Percentiles rank a stretch among this genome's conserved stretches.
Evolutionary conservation across 2,797 vertebrate species (phyloP).

Genomic region (Propithecus perrieri): DNA sequence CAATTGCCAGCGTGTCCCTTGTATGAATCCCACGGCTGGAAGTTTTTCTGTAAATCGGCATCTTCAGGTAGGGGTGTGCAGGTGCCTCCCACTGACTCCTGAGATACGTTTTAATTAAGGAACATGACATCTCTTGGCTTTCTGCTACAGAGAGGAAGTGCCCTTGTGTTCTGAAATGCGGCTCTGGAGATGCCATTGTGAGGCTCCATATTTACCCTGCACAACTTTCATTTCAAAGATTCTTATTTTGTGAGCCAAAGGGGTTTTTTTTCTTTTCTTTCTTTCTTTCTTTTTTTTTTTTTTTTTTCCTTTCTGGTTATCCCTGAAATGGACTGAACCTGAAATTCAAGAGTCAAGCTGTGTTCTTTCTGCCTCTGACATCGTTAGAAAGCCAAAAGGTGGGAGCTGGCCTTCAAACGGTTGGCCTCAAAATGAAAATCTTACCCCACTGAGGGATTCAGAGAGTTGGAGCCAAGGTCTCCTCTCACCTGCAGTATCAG

Average conservation of each 20-base stretch:
- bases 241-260: conserved; percentile 74
- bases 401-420: conserved; percentile 55
- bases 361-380: conserved; percentile 75
- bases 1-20: conserved; percentile 94
- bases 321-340: conserved; percentile 72
- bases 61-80: conserved; percentile 89
- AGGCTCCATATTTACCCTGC: conserved; percentile 55
- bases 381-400: conserved; percentile 66
- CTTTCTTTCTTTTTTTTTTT: neutral
- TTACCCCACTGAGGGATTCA: conserved; percentile 4
- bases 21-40: conserved; percentile 95
- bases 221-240: conserved; percentile 69
- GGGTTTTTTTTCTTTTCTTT: neutral
- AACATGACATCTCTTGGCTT: conserved; percentile 75
- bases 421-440: conserved; percentile 54
- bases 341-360: conserved; percentile 75
- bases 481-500: neutral
- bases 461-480: neutral
- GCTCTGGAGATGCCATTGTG: conserved; percentile 36
- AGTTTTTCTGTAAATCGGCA: conserved; percentile 95
- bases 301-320: conserved; percentile 59
- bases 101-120: conserved; percentile 83
- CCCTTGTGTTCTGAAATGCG: conserved; percentile 55
- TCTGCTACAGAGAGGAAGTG: conserved; percentile 68
- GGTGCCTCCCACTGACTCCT: conserved; percentile 77